Evolutionary conservation across 2,797 vertebrate species (phyloP).

Genomic region (Okamejei kenojei): DNA sequence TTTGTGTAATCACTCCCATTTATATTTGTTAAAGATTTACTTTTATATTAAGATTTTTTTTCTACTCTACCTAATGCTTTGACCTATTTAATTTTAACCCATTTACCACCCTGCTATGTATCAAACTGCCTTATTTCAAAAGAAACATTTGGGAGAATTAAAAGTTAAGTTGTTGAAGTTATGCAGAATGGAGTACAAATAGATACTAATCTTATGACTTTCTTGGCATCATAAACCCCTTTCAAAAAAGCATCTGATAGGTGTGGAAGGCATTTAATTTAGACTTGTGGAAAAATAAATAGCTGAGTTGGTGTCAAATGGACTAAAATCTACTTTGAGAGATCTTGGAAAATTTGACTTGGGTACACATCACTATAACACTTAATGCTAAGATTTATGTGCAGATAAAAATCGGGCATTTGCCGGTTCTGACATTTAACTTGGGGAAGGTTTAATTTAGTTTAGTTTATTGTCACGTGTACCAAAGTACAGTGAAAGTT

Average conservation of each 20-base stretch:
- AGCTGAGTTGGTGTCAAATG: not conserved
- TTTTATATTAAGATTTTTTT: not conserved
- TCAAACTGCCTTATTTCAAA: not conserved
- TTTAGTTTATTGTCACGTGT: no score
- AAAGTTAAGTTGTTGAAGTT: not conserved
- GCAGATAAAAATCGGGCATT: not conserved
- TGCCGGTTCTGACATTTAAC: not conserved
- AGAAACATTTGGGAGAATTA: not conserved
- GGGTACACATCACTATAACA: not conserved
- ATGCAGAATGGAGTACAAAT: not conserved
- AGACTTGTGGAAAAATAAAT: not conserved
- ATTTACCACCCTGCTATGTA: not conserved
- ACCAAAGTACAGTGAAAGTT: no score
- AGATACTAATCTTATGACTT: not conserved
- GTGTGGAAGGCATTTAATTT: not conserved
- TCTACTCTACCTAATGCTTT: not conserved
- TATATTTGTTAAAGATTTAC: not conserved
- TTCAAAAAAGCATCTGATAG: not conserved
- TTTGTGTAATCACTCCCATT: not conserved
- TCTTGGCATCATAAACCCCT: not conserved
- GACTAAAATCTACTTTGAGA: not conserved
- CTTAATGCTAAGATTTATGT: not conserved
- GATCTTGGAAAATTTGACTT: not conserved
- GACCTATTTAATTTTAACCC: not conserved
- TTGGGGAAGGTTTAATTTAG: not conserved